Conservation (phyloP, 1,140 invertebrate genomes). For the Rhyacophila brunnea region DNA sequence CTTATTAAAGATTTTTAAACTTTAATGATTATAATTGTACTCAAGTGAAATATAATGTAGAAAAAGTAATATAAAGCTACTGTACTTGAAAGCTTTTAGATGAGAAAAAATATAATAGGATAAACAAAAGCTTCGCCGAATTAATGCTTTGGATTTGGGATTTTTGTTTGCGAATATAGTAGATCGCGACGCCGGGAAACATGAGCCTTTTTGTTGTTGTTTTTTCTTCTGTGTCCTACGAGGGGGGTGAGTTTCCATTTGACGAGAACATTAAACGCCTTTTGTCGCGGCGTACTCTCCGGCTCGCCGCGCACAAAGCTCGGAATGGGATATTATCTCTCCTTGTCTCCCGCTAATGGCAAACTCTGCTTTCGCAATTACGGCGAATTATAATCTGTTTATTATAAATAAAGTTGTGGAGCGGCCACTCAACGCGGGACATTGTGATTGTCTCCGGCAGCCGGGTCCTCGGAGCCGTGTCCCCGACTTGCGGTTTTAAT, state of each 20-base stretch:
- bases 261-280: neutral
- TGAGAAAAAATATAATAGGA: no score
- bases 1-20: no score
- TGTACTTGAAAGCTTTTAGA: no score
- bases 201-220: constrained; percentile 1
- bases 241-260: neutral
- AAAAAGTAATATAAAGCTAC: no score
- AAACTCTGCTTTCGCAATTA: neutral
- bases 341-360: constrained; percentile 7
- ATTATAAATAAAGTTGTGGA: constrained; percentile 5
- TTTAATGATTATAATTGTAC: no score
- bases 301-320: neutral
- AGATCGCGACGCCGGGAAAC: neutral
- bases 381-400: neutral
- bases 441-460: neutral
- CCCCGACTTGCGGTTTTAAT: constrained; percentile 19
- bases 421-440: neutral
- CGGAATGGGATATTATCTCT: neutral
- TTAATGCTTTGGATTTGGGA: no score
- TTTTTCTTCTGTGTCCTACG: neutral
- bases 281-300: neutral
- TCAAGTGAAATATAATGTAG: no score
- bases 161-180: no score
- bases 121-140: no score
- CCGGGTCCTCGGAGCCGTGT: neutral